phyloP scores from a whole-genome alignment of 2,888 invertebrate species.

The Podotricha telesiphe region DNA sequence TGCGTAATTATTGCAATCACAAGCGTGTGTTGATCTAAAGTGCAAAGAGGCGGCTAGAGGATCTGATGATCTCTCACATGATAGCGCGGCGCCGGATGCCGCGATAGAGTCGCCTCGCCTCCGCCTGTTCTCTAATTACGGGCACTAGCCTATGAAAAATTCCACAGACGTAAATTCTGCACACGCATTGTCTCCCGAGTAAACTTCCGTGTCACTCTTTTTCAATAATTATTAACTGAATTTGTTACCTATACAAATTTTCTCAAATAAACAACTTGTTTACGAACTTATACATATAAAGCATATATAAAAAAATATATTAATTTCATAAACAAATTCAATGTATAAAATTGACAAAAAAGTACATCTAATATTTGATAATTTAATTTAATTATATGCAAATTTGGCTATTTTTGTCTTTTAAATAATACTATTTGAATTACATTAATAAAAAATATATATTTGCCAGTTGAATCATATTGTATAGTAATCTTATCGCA shows the following conservation, averaged over 20 bases:
- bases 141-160: constrained; percentile 64
- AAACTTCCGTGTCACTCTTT: constrained; percentile 62
- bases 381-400: too few relatives aligned
- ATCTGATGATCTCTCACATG: constrained; percentile 73
- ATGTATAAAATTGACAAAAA: too few relatives aligned
- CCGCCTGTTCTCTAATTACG: constrained; percentile 72
- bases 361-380: too few relatives aligned
- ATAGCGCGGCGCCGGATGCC: constrained; percentile 68
- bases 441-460: background rate
- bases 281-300: too few relatives aligned
- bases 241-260: too few relatives aligned
- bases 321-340: too few relatives aligned
- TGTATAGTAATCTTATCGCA: background rate
- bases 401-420: too few relatives aligned
- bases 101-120: constrained; percentile 64
- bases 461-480: background rate
- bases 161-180: constrained; percentile 58
- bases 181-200: constrained; percentile 64
- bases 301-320: too few relatives aligned
- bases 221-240: constrained; percentile 10
- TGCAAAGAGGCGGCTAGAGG: constrained; percentile 42
- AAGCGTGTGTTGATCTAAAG: constrained; percentile 45
- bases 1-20: constrained; percentile 46
- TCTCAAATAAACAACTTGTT: too few relatives aligned
- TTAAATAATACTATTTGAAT: background rate